phyloP scores from a whole-genome alignment of 2,797 vertebrate species.

The Syngnathus rostellatus region DNA sequence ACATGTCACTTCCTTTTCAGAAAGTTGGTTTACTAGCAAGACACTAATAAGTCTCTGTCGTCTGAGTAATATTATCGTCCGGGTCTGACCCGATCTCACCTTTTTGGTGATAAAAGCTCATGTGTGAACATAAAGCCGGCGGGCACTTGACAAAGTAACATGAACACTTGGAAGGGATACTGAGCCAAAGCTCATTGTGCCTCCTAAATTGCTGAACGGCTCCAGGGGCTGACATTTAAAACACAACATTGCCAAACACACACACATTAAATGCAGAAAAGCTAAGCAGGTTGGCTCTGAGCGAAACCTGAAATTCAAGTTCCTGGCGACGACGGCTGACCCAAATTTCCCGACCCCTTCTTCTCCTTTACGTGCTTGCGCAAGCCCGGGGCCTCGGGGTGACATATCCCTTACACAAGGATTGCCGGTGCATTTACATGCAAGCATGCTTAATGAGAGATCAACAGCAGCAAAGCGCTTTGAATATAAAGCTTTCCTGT shows the following conservation, averaged over 20 bases:
- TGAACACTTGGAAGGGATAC: constrained; percentile 63
- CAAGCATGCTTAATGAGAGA: constrained; percentile 75
- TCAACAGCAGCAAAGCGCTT: constrained; percentile 69
- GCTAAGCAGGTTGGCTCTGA: constrained; percentile 56
- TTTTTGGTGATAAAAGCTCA: constrained; percentile 50
- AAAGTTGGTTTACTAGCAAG: constrained; percentile 28
- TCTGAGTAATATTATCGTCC: constrained; percentile 43
- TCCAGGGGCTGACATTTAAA: constrained; percentile 70
- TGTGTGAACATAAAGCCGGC: constrained; percentile 58
- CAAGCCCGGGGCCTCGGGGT: constrained; percentile 62
- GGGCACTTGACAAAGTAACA: constrained; percentile 63
- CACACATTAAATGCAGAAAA: constrained; percentile 66
- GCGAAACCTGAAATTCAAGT: constrained; percentile 72
- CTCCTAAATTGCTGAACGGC: constrained; percentile 66
- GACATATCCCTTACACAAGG: constrained; percentile 67
- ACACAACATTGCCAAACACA: constrained; percentile 67
- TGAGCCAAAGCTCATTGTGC: constrained; percentile 58
- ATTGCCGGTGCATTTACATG: constrained; percentile 72
- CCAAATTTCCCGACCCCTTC: constrained; percentile 71
- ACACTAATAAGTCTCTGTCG: constrained; percentile 24
- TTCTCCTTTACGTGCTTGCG: constrained; percentile 67
- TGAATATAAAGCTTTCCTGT: constrained; percentile 76
- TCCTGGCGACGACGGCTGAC: constrained; percentile 69
- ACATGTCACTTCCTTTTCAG: constrained; percentile 45
- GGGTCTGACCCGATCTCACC: constrained; percentile 48